These are phyloP conservation scores for Cettia cetti DNA, from an alignment of 2,113 vertebrate genomes.

Conservation along the genomic window DNA sequence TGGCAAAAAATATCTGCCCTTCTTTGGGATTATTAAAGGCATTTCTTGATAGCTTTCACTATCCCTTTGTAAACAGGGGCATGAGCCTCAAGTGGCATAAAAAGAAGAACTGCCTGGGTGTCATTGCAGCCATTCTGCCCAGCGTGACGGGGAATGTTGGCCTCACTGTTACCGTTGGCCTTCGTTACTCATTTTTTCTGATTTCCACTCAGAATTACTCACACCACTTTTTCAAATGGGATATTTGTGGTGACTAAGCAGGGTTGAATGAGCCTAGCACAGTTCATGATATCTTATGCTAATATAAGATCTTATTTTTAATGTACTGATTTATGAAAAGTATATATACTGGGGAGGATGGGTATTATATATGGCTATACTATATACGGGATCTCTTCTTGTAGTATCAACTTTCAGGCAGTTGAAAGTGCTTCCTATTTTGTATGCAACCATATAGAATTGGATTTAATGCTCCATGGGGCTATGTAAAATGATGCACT, in stretches of 20 bases:
- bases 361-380: neutral
- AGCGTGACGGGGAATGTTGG: fast-evolving
- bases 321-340: neutral
- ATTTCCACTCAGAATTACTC: constrained; percentile 33
- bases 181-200: neutral
- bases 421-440: neutral
- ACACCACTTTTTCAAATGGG: neutral
- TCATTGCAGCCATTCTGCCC: neutral
- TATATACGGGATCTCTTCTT: neutral
- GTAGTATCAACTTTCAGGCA: neutral
- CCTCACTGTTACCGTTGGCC: neutral
- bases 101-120: neutral
- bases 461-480: neutral
- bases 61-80: neutral
- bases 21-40: neutral
- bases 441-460: neutral
- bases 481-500: neutral
- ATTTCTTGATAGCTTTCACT: neutral
- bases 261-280: neutral
- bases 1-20: neutral
- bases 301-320: neutral
- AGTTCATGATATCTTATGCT: neutral
- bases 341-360: neutral
- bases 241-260: neutral
- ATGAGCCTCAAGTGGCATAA: neutral